Base-by-base conservation (phyloP, 1,140 invertebrate genomes). In the Cherax quadricarinatus region DNA sequence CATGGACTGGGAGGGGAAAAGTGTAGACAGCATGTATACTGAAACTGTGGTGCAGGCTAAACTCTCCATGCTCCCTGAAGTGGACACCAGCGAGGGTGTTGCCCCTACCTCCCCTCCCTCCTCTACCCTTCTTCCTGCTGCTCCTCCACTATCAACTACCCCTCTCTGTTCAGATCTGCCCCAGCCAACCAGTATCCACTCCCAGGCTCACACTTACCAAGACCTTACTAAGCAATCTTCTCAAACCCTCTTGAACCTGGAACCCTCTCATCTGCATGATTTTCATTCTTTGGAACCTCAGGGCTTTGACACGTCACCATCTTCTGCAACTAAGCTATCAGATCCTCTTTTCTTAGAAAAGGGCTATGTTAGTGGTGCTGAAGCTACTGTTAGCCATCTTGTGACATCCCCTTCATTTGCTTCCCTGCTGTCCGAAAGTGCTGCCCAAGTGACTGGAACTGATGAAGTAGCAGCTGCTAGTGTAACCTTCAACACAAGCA, bases 1-100 rank as follows among this genome's bases (percentile, higher is more conserved):
- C 91, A 86, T 91, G 93, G 88, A 75, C 81, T 84, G 86, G 89
- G 85, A 91, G 91, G 89, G 82, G 81, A 93, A 90, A 89, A 90
- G 91, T 92, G 88, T 92, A 91, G 91, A 89, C 88, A 88, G 89
- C 93, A 90, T 94, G 86, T 93, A 88, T 83, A 93, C 93, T 91
- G 91, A 92, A 70, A 92, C 82, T 88, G 85, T 92, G 84, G 80
- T 89, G 88, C 88, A 93, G 88, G 78, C 88, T 90, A 91, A 82
- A 85, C 49, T 78, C 89, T 91, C 89, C 89, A 86, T 86, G 82
- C 82, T 66, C 89, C 82, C 89, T 86, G 75, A 82, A 70, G 83
- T 86, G 82, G 83, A 78, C 84, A 91, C 89, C 89, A 91, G 85
- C 89, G 82, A 91, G 89, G 89, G 83, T 91, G 89, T 86, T 80